Conservation (phyloP, 37 sponge, comb jelly and placozoan species). For the Eunapius fragilis region DNA sequence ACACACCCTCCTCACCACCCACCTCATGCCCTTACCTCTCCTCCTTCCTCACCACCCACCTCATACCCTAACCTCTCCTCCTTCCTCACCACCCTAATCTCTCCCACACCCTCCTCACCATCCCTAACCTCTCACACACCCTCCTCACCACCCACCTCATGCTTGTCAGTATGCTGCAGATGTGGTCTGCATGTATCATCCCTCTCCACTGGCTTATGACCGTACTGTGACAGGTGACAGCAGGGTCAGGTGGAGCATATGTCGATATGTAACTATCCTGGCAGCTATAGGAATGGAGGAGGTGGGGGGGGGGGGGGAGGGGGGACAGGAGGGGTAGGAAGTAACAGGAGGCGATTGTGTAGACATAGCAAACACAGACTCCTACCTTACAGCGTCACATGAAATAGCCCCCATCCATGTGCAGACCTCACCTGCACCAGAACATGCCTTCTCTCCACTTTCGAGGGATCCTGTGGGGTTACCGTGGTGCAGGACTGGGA, state of each 20-base stretch:
- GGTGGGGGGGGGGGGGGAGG: background rate
- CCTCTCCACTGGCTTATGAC: slow-evolving; percentile 57
- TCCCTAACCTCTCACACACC: background rate
- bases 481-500: slow-evolving; percentile 9
- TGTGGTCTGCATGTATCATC: slow-evolving; percentile 46
- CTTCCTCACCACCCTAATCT: too few relatives aligned
- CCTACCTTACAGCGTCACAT: slow-evolving; percentile 5
- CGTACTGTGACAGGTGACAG: slow-evolving; percentile 7
- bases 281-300: background rate
- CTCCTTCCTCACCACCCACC: too few relatives aligned
- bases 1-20: too few relatives aligned
- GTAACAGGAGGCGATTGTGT: background rate
- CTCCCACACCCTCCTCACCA: background rate
- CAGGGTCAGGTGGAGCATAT: slow-evolving; percentile 38
- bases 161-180: slow-evolving; percentile 8
- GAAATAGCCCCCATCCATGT: slow-evolving; percentile 70
- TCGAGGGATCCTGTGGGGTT: slow-evolving; percentile 30
- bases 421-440: slow-evolving; percentile 50
- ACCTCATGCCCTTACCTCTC: too few relatives aligned
- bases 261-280: slow-evolving; percentile 46
- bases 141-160: slow-evolving; percentile 15
- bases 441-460: slow-evolving; percentile 7
- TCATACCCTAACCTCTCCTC: too few relatives aligned
- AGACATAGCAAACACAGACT: background rate
- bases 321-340: background rate